Conservation (phyloP, 1,140 invertebrate species). For the Heliothis virescens region DNA sequence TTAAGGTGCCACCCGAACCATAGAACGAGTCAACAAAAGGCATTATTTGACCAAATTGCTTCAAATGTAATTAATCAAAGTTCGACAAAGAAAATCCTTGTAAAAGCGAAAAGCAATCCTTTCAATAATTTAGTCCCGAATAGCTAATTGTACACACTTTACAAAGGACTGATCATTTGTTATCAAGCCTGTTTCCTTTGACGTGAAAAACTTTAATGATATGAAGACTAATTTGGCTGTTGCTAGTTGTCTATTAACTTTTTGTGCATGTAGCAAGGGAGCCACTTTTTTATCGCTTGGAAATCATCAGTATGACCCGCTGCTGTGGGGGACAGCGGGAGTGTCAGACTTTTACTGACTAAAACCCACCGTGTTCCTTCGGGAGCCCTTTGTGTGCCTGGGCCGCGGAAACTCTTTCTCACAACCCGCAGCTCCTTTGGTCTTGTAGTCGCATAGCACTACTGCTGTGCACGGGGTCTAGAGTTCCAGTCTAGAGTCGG, state of each 20-base stretch:
- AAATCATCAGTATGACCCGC: too few relatives aligned
- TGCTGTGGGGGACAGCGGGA: too few relatives aligned
- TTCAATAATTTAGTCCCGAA: constrained; percentile 6
- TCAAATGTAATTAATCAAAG: constrained; percentile 8
- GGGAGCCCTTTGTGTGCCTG: too few relatives aligned
- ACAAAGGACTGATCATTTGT: background rate
- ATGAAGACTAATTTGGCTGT: background rate
- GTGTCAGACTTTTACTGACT: too few relatives aligned
- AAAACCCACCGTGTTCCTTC: too few relatives aligned
- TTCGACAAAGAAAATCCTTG: constrained; percentile 19
- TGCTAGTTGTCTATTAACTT: background rate
- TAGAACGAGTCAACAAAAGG: constrained; percentile 6
- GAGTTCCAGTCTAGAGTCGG: too few relatives aligned
- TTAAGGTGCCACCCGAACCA: constrained; percentile 4
- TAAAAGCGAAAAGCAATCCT: constrained; percentile 16
- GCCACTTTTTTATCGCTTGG: too few relatives aligned
- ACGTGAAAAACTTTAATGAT: background rate
- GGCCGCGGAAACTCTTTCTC: too few relatives aligned
- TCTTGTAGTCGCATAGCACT: too few relatives aligned
- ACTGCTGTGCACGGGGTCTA: too few relatives aligned
- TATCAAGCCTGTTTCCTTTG: background rate
- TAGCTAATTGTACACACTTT: background rate
- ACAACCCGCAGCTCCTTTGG: too few relatives aligned
- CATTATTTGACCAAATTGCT: background rate
- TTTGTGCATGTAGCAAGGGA: background rate